Evolutionary conservation across 1,140 invertebrate genomes (phyloP).

Genomic region (Anastrepha ludens): DNA sequence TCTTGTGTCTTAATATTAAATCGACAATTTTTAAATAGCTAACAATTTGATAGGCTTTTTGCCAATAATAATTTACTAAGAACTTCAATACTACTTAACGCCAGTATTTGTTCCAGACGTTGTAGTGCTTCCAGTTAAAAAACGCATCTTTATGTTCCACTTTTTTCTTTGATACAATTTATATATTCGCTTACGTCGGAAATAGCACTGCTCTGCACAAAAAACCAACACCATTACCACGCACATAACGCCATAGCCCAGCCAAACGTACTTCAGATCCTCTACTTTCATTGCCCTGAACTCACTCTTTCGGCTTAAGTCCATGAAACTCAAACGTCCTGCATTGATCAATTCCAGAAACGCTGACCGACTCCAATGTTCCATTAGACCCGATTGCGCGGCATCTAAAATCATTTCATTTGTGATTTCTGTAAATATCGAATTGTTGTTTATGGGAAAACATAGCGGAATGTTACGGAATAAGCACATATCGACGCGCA

Average conservation of each 20-base stretch:
- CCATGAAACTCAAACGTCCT: slow-evolving; percentile 61
- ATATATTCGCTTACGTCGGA: neutral
- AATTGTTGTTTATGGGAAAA: slow-evolving; percentile 68
- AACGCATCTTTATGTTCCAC: too few relatives aligned
- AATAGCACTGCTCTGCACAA: slow-evolving; percentile 55
- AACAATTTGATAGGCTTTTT: too few relatives aligned
- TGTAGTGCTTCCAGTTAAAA: too few relatives aligned
- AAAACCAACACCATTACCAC: slow-evolving; percentile 58
- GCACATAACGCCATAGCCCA: slow-evolving; percentile 63
- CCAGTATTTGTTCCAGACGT: too few relatives aligned
- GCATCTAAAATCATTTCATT: slow-evolving; percentile 62
- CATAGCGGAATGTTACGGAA: slow-evolving; percentile 66
- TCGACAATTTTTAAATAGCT: too few relatives aligned
- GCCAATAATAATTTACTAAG: too few relatives aligned
- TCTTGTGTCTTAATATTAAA: too few relatives aligned
- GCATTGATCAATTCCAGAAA: slow-evolving; percentile 65
- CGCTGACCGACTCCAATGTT: slow-evolving; percentile 59
- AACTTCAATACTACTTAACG: too few relatives aligned
- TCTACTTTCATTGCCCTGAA: slow-evolving; percentile 66
- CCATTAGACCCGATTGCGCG: slow-evolving; percentile 59
- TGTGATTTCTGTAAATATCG: slow-evolving; percentile 63
- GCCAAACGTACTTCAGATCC: slow-evolving; percentile 68
- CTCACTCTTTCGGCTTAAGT: slow-evolving; percentile 61
- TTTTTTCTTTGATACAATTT: too few relatives aligned
- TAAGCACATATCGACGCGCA: slow-evolving; percentile 65